Evolutionary conservation across 2,113 vertebrate genomes (phyloP).

Genomic region (Megaleporinus macrocephalus): DNA sequence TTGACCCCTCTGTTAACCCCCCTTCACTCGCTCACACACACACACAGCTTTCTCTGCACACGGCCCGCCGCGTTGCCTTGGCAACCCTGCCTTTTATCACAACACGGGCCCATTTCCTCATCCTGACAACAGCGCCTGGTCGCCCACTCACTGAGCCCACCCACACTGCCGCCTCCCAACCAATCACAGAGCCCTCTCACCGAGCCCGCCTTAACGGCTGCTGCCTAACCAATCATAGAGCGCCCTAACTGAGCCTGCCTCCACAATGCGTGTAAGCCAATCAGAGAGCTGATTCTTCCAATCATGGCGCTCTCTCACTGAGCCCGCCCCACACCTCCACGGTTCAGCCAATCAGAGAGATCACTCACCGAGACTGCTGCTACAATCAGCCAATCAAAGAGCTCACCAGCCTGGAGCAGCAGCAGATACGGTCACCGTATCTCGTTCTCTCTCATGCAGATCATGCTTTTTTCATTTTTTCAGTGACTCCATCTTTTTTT

Average conservation of each 20-base stretch:
- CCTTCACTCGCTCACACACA: constrained; percentile 61
- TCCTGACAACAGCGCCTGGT: constrained; percentile 72
- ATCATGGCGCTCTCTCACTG: constrained; percentile 46
- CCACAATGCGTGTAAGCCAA: no score
- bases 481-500: neutral
- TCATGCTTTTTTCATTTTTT: constrained; percentile 53
- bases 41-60: constrained; percentile 66
- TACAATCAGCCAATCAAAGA: constrained; percentile 49
- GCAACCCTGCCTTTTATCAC: constrained; percentile 76
- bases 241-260: constrained; percentile 61
- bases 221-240: neutral
- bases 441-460: constrained; percentile 23
- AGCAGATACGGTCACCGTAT: constrained; percentile 34
- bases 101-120: constrained; percentile 79
- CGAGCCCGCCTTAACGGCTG: neutral
- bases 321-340: constrained; percentile 62
- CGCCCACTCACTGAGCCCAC: constrained; percentile 69
- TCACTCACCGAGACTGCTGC: neutral
- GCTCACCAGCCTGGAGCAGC: neutral
- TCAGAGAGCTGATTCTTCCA: no score
- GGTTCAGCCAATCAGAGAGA: constrained; percentile 50
- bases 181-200: constrained; percentile 38
- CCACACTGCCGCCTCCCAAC: constrained; percentile 56
- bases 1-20: constrained; percentile 67
- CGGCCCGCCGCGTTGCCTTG: constrained; percentile 76